Evolutionary conservation across 2,888 invertebrate genomes (phyloP).

Genomic region (Nudaria mundana): DNA sequence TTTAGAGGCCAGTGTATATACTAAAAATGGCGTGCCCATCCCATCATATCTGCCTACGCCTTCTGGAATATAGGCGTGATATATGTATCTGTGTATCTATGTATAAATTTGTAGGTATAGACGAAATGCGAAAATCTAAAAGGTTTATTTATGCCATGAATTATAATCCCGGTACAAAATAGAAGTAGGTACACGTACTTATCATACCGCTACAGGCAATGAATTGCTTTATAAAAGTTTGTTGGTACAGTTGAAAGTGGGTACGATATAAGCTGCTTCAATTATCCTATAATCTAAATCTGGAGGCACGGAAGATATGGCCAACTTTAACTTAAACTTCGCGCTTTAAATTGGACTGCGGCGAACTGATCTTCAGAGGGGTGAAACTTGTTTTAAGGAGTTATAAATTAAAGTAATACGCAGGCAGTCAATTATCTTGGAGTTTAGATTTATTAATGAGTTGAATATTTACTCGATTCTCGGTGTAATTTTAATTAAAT

Average conservation of each 20-base stretch:
- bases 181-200: no score
- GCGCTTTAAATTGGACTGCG: conserved; percentile 65
- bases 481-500: no score
- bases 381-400: conserved; percentile 63
- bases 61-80: no score
- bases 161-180: conserved; percentile 2
- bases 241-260: conserved; percentile 15
- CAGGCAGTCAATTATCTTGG: conserved; percentile 60
- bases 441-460: conserved; percentile 38
- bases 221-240: conserved; percentile 7
- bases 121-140: no score
- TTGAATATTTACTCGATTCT: conserved; percentile 23
- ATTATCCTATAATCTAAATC: conserved; percentile 60
- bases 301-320: conserved; percentile 56
- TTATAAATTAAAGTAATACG: conserved; percentile 70
- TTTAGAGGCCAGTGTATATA: no score
- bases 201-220: conserved; percentile 5
- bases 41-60: no score
- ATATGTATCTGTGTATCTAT: no score
- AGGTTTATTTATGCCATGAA: no score
- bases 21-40: no score
- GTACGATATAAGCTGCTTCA: conserved; percentile 44
- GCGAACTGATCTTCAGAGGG: conserved; percentile 44
- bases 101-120: no score
- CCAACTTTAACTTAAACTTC: conserved; percentile 67